A percentile compares a stretch with the other conserved stretches of the same genome.
phyloP scores from a whole-genome alignment of 2,113 vertebrate genomes.

The Campylorhamphus procurvoides region DNA sequence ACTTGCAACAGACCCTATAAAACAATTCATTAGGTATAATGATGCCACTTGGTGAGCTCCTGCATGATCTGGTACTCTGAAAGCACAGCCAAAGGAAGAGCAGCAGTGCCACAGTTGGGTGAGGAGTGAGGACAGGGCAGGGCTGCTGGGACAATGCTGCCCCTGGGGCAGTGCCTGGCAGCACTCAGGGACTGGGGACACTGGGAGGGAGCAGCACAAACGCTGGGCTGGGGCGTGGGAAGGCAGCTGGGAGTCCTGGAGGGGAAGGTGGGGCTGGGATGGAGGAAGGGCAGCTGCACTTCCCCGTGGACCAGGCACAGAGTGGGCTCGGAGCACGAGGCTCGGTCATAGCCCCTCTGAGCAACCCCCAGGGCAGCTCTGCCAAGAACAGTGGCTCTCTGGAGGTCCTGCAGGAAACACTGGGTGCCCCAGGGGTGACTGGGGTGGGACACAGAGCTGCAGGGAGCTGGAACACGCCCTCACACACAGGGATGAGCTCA shows the following conservation, averaged over 20 bases:
- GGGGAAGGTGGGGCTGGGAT: not conserved
- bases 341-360: constrained; percentile 21
- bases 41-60: not conserved
- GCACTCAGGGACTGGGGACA: not conserved
- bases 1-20: constrained; percentile 1
- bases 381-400: constrained; percentile 25
- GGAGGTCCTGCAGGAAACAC: not conserved
- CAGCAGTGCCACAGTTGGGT: not conserved
- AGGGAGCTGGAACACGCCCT: not conserved
- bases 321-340: not conserved
- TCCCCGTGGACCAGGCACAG: no score
- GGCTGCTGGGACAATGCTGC: not conserved
- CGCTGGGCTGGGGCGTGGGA: not conserved
- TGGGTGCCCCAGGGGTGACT: not conserved
- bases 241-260: not conserved
- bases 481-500: not conserved
- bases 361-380: not conserved
- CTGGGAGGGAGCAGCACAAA: not conserved
- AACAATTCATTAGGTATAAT: not conserved
- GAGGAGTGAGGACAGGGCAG: no score
- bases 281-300: not conserved
- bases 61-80: not conserved
- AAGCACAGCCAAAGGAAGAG: not conserved
- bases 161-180: not conserved
- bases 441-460: not conserved